Conservation (phyloP, 2,797 vertebrate species). For the Peromyscus nudipes region DNA sequence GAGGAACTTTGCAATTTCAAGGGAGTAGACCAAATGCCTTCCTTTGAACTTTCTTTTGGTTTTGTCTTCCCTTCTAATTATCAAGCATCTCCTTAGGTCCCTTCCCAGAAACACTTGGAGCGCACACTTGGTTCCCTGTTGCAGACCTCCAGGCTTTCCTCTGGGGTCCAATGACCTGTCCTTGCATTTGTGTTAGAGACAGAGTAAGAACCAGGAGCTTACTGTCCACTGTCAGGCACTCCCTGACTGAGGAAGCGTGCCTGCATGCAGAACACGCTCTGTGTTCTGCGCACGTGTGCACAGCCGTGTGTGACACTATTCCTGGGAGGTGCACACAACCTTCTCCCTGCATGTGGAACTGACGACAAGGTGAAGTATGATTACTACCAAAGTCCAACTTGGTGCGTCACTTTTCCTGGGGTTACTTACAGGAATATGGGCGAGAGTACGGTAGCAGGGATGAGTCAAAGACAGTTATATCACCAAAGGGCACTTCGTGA, state of each 20-base stretch:
- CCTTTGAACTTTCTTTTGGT: background rate
- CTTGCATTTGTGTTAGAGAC: rapidly evolving
- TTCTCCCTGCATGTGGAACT: background rate
- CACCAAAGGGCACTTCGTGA: background rate
- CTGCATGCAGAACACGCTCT: background rate
- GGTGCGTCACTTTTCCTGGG: background rate
- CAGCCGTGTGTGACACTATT: background rate
- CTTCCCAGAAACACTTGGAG: background rate
- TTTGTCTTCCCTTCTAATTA: slow-evolving; percentile 57
- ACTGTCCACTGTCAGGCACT: background rate
- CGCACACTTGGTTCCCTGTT: background rate
- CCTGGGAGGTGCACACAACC: background rate
- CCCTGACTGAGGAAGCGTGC: background rate
- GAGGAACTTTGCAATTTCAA: background rate
- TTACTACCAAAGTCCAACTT: background rate
- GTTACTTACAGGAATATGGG: background rate
- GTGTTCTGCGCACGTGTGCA: background rate
- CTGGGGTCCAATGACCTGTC: no score
- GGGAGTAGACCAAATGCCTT: background rate
- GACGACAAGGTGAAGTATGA: background rate
- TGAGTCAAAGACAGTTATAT: background rate
- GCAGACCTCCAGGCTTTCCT: background rate
- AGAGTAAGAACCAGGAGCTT: rapidly evolving
- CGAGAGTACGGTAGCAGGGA: background rate
- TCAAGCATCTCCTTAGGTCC: background rate